Evolutionary conservation across 2,888 invertebrate genomes (phyloP), one percentile per base, ranked within the genome.

Genomic region (Masnerella sp.): DNA sequence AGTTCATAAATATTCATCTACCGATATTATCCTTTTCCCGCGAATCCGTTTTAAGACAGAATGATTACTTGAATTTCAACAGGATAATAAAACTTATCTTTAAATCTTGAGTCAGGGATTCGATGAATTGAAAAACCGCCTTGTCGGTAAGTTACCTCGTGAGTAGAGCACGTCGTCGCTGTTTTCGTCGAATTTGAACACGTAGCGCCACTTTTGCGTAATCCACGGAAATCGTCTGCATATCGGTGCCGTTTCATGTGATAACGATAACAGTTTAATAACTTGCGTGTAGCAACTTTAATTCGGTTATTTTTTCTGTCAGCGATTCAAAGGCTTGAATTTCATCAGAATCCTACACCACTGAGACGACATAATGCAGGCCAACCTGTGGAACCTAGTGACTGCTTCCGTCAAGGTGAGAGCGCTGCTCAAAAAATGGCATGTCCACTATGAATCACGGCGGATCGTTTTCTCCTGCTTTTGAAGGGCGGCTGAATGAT

Each of bases 331-430:
- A 42, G 8, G 5, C 7, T 9, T n/a, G 7, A 8, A 11, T 38
- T 25, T 18, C 4, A 7, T n/a, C 22, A n/a, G n/a, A 30, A 22
- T 12, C 1, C 22, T 25, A 18, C 2, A 8, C 1, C 7, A 20
- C 22, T 5, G n/a, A 45, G 11, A 7, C 22, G 34, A 30, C 47
- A 79, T 51, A 64, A 90, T 90, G 90, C 89, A 89, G 82, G 88
- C 88, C 32, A 88, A 87, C 71, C 72, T 89, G 74, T 88, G 88
- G 86, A 89, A 85, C 79, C 80, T 88, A 45, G 83, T 89, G 76
- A 83, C 88, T 52, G 84, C 84, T 42, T 83, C 89, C 51, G 77
- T 88, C 72, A 88, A 86, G 88, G 89, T 90, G 84, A 87, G 85
- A 87, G 85, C 43, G 47, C 36, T 9, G 20, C 28, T 40, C 32